Percentiles rank a stretch among this genome's conserved stretches.
These are phyloP conservation scores for Gadopsis bispinosus DNA, from an alignment of 2,797 vertebrate species.

Conservation along the genomic window DNA sequence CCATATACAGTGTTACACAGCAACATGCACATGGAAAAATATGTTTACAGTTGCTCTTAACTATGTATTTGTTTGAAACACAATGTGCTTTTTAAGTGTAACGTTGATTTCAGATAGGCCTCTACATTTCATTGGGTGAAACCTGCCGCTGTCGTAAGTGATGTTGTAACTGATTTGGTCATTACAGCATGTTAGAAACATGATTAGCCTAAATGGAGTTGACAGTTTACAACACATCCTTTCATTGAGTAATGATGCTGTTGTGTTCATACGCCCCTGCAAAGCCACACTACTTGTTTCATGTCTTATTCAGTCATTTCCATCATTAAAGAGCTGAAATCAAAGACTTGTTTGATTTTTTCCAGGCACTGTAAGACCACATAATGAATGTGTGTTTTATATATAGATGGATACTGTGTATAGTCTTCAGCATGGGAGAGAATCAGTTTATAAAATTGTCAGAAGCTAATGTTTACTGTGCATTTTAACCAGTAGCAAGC, in stretches of 20 bases:
- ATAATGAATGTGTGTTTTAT: neutral
- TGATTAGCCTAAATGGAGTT: conserved; percentile 4
- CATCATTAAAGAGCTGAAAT: conserved; percentile 75
- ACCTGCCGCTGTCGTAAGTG: conserved; percentile 39
- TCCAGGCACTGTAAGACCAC: neutral
- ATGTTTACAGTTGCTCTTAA: conserved; percentile 84
- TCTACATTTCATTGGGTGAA: conserved; percentile 56
- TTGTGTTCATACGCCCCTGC: conserved; percentile 34
- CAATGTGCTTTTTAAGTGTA: conserved; percentile 70
- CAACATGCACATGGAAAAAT: conserved; percentile 78
- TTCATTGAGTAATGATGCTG: conserved; percentile 28
- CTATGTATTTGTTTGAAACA: conserved; percentile 71
- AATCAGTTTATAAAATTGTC: neutral
- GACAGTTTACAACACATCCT: conserved; percentile 26
- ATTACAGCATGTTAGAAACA: conserved; percentile 40
- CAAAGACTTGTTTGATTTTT: conserved; percentile 1
- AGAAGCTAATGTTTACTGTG: neutral
- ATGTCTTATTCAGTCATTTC: conserved; percentile 56
- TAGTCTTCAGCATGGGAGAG: neutral
- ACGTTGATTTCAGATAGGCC: conserved; percentile 59
- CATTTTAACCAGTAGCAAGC: neutral
- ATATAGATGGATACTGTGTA: neutral
- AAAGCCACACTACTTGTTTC: conserved; percentile 48
- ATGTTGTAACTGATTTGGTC: conserved; percentile 38
- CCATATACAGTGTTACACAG: conserved; percentile 63